Evolutionary conservation across 2,797 vertebrate species (phyloP).

Genomic region (Notoglanidium macrostoma): DNA sequence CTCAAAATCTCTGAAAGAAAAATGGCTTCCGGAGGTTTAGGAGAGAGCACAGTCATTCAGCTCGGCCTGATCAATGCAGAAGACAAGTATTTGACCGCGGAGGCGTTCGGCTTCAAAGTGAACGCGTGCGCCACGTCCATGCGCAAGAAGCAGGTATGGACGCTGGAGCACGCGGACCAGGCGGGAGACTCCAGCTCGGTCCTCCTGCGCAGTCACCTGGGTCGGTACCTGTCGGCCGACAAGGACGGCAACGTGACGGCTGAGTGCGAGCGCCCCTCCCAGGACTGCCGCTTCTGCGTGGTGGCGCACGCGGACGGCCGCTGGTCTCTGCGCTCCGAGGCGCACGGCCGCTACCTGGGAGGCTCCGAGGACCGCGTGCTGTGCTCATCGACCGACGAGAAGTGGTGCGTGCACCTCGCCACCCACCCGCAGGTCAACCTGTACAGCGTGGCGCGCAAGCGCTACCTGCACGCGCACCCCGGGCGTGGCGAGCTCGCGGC

Average conservation of each 20-base stretch:
- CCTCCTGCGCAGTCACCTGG: constrained; percentile 90
- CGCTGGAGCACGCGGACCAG: constrained; percentile 85
- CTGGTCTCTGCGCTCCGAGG: constrained; percentile 94
- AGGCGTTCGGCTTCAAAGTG: constrained; percentile 94
- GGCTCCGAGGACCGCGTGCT: constrained; percentile 91
- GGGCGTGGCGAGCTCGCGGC: constrained; percentile 77
- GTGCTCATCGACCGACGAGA: constrained; percentile 85
- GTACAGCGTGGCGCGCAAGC: constrained; percentile 89
- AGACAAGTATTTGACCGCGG: constrained; percentile 92
- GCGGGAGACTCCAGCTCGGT: constrained; percentile 80
- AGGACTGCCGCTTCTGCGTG: constrained; percentile 88
- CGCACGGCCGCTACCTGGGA: constrained; percentile 86
- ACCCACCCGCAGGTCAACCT: constrained; percentile 92
- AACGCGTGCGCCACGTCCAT: constrained; percentile 92
- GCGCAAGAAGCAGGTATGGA: constrained; percentile 99
- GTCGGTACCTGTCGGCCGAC: constrained; percentile 92
- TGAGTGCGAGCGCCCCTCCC: constrained; percentile 81
- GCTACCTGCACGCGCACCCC: constrained; percentile 86
- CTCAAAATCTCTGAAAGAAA: neutral
- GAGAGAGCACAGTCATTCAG: constrained; percentile 85
- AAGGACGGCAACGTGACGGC: constrained; percentile 91
- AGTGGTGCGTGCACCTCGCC: constrained; percentile 92
- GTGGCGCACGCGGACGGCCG: constrained; percentile 88
- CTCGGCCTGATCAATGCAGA: constrained; percentile 91
- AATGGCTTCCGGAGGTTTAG: constrained; percentile 80